These are phyloP conservation scores for Thymelicus sylvestris DNA, from an alignment of 2,888 invertebrate species.

Conservation along the genomic window DNA sequence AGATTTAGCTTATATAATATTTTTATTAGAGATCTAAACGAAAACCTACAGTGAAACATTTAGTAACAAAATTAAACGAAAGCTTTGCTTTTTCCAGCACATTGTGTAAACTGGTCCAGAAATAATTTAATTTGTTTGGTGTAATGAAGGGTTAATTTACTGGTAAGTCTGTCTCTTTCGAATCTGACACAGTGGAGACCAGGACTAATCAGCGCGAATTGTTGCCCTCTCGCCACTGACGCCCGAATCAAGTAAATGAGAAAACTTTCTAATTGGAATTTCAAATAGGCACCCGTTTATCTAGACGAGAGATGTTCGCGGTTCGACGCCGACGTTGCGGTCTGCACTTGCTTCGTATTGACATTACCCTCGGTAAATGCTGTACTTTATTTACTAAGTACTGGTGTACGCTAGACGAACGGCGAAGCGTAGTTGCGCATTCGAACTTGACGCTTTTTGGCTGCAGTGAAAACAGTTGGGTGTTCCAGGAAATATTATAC, in stretches of 20 bases:
- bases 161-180: conserved; percentile 71
- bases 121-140: conserved; percentile 65
- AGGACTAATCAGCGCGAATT: conserved; percentile 81
- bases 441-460: too few relatives aligned
- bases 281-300: conserved; percentile 82
- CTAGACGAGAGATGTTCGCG: conserved; percentile 75
- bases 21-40: too few relatives aligned
- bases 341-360: conserved; percentile 33
- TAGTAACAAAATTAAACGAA: too few relatives aligned
- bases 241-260: conserved; percentile 83
- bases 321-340: conserved; percentile 54
- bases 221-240: conserved; percentile 80
- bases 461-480: too few relatives aligned
- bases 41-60: too few relatives aligned
- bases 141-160: conserved; percentile 73
- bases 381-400: conserved; percentile 20
- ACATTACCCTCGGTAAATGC: conserved; percentile 23
- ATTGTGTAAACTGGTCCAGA: conserved; percentile 33
- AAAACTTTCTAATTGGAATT: conserved; percentile 85
- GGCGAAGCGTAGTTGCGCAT: too few relatives aligned
- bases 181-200: conserved; percentile 73
- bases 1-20: too few relatives aligned
- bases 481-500: too few relatives aligned
- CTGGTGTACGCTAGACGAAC: conserved; percentile 3
- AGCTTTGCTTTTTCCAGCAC: neutral